phyloP scores from a whole-genome alignment of 2,113 vertebrate genomes.

The Chamaetylas fuelleborni region DNA sequence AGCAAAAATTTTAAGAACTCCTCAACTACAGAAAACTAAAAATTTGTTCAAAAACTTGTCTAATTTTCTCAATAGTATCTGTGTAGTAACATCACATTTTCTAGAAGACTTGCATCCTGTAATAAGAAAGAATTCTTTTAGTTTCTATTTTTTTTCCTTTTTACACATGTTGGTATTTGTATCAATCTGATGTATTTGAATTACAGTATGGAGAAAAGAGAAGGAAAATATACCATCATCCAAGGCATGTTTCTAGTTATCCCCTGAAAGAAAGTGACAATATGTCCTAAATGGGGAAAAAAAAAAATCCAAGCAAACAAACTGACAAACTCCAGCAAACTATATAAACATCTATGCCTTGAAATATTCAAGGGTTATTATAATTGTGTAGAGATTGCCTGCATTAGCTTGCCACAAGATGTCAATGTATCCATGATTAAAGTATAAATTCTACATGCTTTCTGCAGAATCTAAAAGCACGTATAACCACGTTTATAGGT shows the following conservation, averaged over 20 bases:
- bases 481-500: background rate
- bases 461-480: background rate
- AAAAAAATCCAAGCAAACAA: background rate
- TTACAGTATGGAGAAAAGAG: background rate
- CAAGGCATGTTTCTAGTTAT: background rate
- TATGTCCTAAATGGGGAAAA: background rate
- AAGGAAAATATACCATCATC: background rate
- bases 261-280: background rate
- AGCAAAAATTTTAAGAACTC: background rate
- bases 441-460: background rate
- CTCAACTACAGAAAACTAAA: background rate
- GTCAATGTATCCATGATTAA: background rate
- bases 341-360: background rate
- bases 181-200: background rate
- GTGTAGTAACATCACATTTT: background rate
- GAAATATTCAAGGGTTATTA: background rate
- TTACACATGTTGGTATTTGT: background rate
- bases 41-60: background rate
- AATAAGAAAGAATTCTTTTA: background rate
- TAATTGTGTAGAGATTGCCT: background rate
- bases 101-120: background rate
- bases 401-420: background rate
- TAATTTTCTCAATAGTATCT: background rate
- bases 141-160: background rate
- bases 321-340: background rate